Percentiles rank a stretch among this genome's conserved stretches.
These are phyloP conservation scores for Eristalis tenax DNA, from an alignment of 2,888 invertebrate genomes.

Conservation along the genomic window DNA sequence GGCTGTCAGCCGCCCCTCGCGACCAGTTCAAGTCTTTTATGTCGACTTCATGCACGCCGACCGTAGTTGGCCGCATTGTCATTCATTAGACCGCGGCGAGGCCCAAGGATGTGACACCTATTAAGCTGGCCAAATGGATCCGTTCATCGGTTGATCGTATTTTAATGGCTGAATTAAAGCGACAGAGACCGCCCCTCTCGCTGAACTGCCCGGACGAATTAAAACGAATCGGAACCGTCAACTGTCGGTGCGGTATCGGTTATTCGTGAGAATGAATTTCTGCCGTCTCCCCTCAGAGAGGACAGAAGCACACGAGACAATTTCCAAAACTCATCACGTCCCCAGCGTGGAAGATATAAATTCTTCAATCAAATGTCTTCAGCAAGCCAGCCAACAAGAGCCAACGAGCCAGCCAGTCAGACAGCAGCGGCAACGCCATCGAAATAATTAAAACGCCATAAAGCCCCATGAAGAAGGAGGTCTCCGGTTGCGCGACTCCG, in stretches of 20 bases:
- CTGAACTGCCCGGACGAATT: conserved; percentile 2
- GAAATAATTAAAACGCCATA: conserved; percentile 68
- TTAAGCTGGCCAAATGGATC: conserved; percentile 52
- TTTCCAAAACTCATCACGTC: conserved; percentile 63
- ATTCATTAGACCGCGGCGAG: conserved; percentile 30
- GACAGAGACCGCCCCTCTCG: neutral
- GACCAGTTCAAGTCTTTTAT: conserved; percentile 19
- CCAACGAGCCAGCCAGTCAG: neutral
- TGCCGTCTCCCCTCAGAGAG: neutral
- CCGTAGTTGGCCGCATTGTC: conserved; percentile 19
- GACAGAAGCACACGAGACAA: conserved; percentile 6
- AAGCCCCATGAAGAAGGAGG: conserved; percentile 29
- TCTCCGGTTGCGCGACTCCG: neutral
- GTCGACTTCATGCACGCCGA: conserved; percentile 51
- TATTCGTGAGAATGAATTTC: conserved; percentile 66
- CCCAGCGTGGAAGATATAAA: conserved; percentile 46
- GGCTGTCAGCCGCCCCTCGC: neutral
- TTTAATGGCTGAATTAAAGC: conserved; percentile 66
- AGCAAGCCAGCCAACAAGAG: neutral
- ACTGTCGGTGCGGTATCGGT: conserved; percentile 38
- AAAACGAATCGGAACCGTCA: neutral
- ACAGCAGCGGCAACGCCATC: conserved; percentile 46
- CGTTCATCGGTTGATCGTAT: conserved; percentile 63
- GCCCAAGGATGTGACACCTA: conserved; percentile 65
- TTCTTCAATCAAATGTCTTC: conserved; percentile 55